Base-by-base conservation (phyloP, 2,888 invertebrate genomes). In the Drosophila quinaria region DNA sequence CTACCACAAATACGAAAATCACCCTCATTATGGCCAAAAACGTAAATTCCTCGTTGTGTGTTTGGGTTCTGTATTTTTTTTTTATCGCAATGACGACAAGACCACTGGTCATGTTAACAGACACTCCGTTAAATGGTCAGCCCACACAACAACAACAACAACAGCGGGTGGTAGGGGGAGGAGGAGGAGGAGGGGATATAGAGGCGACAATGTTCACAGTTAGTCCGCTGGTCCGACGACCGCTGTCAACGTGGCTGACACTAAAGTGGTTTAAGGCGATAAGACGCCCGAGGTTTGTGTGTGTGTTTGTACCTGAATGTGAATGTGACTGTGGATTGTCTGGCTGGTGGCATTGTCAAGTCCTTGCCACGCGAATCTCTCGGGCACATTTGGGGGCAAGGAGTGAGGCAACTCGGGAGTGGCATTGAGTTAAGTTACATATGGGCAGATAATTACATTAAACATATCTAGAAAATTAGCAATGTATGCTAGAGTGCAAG, bases 211-310 rank as follows among this genome's bases (percentile, higher is more conserved):
- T 84, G 80, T 80, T 78, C 78, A 82, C 87, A 82, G 78, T 78
- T 67, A 63, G 81, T 46, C 54, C 58, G 52, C 52, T n/a, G 67
- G 68, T 15, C 54, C 41, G 33, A 33, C 74, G 87, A 91, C 91
- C 91, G 91, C 90, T 91, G 91, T 91, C 91, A 91, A 80, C 91
- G 80, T 70, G 86, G 81, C 90, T 91, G 91, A 90, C 91, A 91
- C 90, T 81, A 90, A 91, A 91, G 91, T 91, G 91, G 90, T 91
- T 91, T 89, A 89, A 81, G 91, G 91, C 91, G 87, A 89, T 91
- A 90, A 91, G 88, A 81, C 72, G 81, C 80, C 89, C 62, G 77
- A 74, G 77, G 79, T 47, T 65, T 64, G 46, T 29, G 8, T 9
- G 10, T 66, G 46, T 46, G 54, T 62, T 31, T 42, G 46, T 31